phyloP scores from a whole-genome alignment of 2,888 invertebrate genomes.

The Serrognathus titanus region DNA sequence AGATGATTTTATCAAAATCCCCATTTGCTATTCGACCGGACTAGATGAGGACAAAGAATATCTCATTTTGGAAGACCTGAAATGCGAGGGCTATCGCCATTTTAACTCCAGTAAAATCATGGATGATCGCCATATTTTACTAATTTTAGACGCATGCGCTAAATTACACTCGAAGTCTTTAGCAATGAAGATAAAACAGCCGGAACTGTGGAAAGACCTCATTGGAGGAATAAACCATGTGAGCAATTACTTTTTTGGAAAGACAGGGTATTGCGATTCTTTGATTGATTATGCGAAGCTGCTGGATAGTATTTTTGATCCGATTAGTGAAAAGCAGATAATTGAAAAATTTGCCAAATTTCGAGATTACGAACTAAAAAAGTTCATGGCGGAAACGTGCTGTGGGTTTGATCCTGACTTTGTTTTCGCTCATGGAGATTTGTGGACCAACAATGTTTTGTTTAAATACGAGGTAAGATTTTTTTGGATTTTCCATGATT shows the following conservation, averaged over 20 bases:
- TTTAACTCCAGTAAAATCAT: conserved; percentile 2
- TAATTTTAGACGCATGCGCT: conserved; percentile 10
- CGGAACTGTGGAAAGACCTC: conserved; percentile 1
- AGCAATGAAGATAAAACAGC: background rate
- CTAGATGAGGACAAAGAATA: conserved; percentile 21
- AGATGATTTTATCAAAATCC: conserved; percentile 18
- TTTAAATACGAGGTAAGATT: conserved; percentile 11
- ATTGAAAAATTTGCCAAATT: conserved; percentile 2
- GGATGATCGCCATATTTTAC: conserved; percentile 5
- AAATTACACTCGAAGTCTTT: conserved; percentile 10
- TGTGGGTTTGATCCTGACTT: background rate
- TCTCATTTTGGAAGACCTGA: conserved; percentile 27
- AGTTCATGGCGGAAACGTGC: conserved; percentile 2
- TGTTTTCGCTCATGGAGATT: conserved; percentile 10
- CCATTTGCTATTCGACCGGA: conserved; percentile 20
- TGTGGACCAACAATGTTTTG: conserved; percentile 12
- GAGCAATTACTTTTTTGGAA: conserved; percentile 5
- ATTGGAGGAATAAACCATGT: background rate
- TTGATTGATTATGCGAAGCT: conserved; percentile 2
- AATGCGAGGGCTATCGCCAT: conserved; percentile 7
- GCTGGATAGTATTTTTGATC: conserved; percentile 1
- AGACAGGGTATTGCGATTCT: conserved; percentile 8
- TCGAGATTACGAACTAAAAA: conserved; percentile 3
- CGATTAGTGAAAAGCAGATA: background rate
- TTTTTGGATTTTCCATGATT: background rate